Evolutionary conservation across 2,888 invertebrate genomes (phyloP), one percentile per base, ranked within the genome.

Genomic region (Nemoura dubitans): DNA sequence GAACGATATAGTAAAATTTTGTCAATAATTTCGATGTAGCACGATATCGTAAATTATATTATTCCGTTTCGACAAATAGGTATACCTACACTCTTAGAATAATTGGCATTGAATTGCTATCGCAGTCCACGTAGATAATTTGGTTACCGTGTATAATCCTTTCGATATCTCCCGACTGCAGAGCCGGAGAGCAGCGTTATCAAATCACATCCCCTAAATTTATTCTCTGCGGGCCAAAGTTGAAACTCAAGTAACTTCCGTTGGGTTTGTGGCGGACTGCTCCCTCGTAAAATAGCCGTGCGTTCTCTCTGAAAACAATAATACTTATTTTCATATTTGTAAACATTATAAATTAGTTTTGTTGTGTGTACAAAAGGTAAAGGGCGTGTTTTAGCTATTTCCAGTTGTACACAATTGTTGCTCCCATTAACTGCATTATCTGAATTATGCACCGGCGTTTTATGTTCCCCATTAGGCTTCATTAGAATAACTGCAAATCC

Each of bases 401-500:
- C 6, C 21, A 21, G 59, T 7, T 7, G 21, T 21, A 7, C 59
- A 59, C 59, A 59, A 59, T 59, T 59, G 59, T 59, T 59, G 59
- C 59, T 59, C 21, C 16, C 59, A 59, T 59, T 59, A 59, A 59
- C 59, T 59, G 16, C 21, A 59, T 59, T 59, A 59, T 21, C 59
- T 59, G 59, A 59, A 59, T 59, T 59, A 59, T 59, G 59, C 59
- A 59, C 59, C 59, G 2, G 16, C 59, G 59, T 59, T 59, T 59
- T 21, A 14, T 21, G 59, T 59, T 21, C 14, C 59, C 59, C 59
- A 59, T 59, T 59, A 59, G 59, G 59, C 59, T 59, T 59, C 59
- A 59, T 59, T 59, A 59, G 10, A 59, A 59, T 59, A 59, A 59
- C 59, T 59, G 59, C 59, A 59, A 59, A 59, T 59, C 59, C 59